Evolutionary conservation across 2,113 vertebrate species (phyloP).

Genomic region (Actinemys pallida): DNA sequence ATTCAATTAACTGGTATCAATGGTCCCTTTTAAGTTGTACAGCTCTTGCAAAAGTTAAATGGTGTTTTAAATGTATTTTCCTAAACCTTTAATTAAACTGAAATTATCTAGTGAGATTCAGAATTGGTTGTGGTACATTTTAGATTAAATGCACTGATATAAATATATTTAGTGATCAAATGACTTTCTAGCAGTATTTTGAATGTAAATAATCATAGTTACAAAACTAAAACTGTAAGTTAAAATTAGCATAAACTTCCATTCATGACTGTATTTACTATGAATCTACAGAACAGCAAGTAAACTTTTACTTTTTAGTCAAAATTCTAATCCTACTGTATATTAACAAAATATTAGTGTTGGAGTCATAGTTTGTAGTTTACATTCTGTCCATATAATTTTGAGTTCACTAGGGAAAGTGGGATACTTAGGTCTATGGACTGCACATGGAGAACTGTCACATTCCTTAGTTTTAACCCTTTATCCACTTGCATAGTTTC

Average conservation of each 20-base stretch:
- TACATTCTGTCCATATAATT: slow-evolving; percentile 62
- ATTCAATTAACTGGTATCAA: not conserved
- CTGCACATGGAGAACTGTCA: slow-evolving; percentile 79
- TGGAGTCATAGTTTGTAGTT: slow-evolving; percentile 46
- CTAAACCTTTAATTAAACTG: not conserved
- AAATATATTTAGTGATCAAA: slow-evolving; percentile 40
- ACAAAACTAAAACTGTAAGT: slow-evolving; percentile 46
- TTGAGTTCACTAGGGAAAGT: slow-evolving; percentile 64
- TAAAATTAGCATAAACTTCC: slow-evolving; percentile 58
- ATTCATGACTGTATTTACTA: slow-evolving; percentile 54
- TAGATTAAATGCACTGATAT: not conserved
- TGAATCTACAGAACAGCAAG: not conserved
- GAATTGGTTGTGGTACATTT: not conserved
- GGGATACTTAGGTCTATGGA: slow-evolving; percentile 71
- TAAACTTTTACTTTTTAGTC: not conserved
- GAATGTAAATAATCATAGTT: slow-evolving; percentile 46
- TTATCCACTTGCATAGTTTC: slow-evolving; percentile 24
- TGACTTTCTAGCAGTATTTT: slow-evolving; percentile 40
- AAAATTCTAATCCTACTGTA: slow-evolving; percentile 3
- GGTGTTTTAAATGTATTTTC: not conserved
- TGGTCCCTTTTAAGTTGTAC: not conserved
- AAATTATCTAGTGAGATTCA: not conserved
- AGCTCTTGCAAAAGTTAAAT: not conserved
- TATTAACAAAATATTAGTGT: slow-evolving; percentile 1
- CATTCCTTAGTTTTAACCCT: slow-evolving; percentile 77